Percentiles rank a stretch among this genome's conserved stretches.
Conservation (phyloP, 2,113 vertebrate genomes). For the Naja naja region DNA sequence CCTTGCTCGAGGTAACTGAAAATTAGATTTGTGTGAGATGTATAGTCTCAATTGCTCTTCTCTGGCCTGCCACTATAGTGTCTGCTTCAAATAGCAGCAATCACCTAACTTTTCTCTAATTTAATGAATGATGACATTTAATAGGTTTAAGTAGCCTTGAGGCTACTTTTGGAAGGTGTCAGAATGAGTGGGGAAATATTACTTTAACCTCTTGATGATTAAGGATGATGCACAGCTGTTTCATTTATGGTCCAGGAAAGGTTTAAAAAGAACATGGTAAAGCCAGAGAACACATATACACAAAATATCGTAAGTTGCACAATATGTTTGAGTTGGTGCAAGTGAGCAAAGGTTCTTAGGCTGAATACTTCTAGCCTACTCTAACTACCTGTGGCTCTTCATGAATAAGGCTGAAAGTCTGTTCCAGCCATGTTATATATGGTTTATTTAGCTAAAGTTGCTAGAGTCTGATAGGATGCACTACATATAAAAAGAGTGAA, state of each 20-base stretch:
- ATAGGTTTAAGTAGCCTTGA: not conserved
- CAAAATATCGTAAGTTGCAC: not conserved
- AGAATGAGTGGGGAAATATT: not conserved
- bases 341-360: not conserved
- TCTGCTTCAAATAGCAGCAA: not conserved
- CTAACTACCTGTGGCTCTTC: not conserved
- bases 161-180: not conserved
- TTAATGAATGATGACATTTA: not conserved
- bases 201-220: not conserved
- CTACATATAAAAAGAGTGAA: not conserved
- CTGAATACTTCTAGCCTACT: not conserved
- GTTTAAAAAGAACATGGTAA: not conserved
- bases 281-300: not conserved
- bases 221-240: not conserved
- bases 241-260: not conserved
- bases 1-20: not conserved
- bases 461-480: not conserved
- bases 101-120: not conserved
- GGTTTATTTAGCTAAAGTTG: not conserved
- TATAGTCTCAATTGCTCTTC: not conserved
- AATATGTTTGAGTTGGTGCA: not conserved
- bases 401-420: not conserved
- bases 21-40: not conserved
- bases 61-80: not conserved
- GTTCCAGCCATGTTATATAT: not conserved